Base-by-base conservation (phyloP, 1,140 invertebrate genomes). In the Dryas iulia region DNA sequence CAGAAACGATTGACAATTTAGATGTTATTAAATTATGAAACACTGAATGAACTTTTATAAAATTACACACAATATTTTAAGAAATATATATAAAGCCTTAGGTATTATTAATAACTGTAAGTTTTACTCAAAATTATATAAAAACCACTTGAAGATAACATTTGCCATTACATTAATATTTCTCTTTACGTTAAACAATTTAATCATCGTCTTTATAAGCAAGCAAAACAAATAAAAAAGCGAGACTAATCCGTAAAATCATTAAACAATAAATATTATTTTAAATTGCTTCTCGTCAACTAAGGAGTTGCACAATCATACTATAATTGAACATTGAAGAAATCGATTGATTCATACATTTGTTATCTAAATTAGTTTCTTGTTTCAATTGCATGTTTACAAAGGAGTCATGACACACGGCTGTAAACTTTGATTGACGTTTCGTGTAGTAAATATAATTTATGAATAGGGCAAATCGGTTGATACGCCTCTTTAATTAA, bases 291-390 rank as follows among this genome's bases (percentile, higher is more conserved):
- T 3, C 5, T 39, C n/a, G 35, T 39, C 6, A 18, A 39, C 35
- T 39, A 18, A n/a, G 39, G 14, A 21, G 39, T 47, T 1, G 57
- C 59, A 67, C 18, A 26, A 18, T 10, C 26, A 31, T 47, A 52
- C 39, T 28, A 59, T 26, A 53, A 47, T 62, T 24, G 25, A 56
- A 69, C 26, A 60, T 14, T 35, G 56, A 58, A 59, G 28, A 67
- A 33, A 54, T 67, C 24, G 8, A 69, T 63, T 69, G 67, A 69
- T 69, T 69, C 60, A 69, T 69, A 69, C 61, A 64, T 53, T 69
- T 69, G 67, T 64, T 69, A 69, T 69, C 61, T 62, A 69, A 69
- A 69, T 63, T 59, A 69, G 54, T 64, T 58, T 39, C 62, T 57
- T 57, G 25, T 65, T 63, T 62, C 66, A 63, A 69, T 69, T 58